These are phyloP conservation scores for Trichonephila inaurata DNA, from an alignment of 1,140 invertebrate species.

Conservation along the genomic window DNA sequence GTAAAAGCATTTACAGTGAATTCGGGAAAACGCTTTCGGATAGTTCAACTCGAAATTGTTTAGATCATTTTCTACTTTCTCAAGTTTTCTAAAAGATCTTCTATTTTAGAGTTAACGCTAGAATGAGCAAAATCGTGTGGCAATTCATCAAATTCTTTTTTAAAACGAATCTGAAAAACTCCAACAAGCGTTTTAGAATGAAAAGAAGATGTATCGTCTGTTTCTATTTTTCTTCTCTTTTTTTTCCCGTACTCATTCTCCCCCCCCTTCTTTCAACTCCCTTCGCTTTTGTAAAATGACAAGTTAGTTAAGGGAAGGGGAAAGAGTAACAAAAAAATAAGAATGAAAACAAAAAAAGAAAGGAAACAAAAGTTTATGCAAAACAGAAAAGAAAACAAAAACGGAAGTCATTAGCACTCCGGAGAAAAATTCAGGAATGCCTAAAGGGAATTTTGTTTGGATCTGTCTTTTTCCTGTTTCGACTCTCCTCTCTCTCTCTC, in stretches of 20 bases:
- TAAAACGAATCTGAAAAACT: constrained; percentile 40
- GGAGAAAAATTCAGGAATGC: constrained; percentile 39
- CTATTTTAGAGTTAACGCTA: constrained; percentile 52
- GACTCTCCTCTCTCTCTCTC: background rate
- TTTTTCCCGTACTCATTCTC: background rate
- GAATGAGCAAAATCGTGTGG: constrained; percentile 25
- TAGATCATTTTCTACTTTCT: constrained; percentile 32
- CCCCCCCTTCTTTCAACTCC: background rate
- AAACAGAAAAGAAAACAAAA: constrained; percentile 49
- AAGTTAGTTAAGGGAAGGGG: constrained; percentile 52
- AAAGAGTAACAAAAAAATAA: background rate
- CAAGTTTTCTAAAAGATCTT: constrained; percentile 7
- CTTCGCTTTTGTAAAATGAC: constrained; percentile 54
- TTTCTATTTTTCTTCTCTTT: background rate
- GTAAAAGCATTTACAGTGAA: constrained; percentile 20
- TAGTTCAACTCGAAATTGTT: constrained; percentile 38
- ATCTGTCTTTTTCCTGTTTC: constrained; percentile 35
- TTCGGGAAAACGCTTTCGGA: background rate
- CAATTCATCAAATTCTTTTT: constrained; percentile 42
- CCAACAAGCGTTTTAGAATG: constrained; percentile 48
- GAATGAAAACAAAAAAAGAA: background rate
- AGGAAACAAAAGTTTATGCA: constrained; percentile 64
- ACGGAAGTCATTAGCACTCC: constrained; percentile 67
- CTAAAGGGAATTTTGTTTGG: constrained; percentile 55
- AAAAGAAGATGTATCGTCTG: constrained; percentile 44